Evolutionary conservation across 2,797 vertebrate genomes (phyloP).

Genomic region (Toxotes lorentzi): DNA sequence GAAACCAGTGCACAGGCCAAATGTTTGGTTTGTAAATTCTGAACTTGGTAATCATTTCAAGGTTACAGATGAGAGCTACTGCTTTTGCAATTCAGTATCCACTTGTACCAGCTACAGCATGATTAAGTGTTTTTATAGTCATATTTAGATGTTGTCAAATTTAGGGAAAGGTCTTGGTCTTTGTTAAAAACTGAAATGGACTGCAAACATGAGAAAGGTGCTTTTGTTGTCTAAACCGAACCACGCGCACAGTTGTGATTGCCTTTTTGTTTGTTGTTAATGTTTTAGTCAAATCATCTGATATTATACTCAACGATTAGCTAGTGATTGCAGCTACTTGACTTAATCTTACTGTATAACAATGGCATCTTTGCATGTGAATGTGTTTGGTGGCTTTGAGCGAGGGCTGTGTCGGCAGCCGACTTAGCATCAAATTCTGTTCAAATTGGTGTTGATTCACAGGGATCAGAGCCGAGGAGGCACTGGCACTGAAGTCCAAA

Average conservation of each 20-base stretch:
- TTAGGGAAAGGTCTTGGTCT: no score
- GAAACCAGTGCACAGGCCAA: background rate
- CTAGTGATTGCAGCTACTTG: background rate
- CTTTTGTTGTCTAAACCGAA: background rate
- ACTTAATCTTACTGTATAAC: background rate
- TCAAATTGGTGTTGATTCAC: background rate
- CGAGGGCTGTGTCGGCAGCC: background rate
- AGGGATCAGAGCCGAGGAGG: background rate
- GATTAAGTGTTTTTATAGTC: no score
- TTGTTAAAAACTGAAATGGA: no score
- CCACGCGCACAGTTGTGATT: background rate
- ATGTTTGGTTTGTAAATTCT: background rate
- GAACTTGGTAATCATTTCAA: background rate
- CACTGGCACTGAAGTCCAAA: background rate
- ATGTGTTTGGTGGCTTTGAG: background rate
- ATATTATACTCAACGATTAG: background rate
- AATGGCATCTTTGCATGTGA: background rate
- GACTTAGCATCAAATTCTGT: constrained; percentile 8
- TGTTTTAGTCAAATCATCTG: background rate
- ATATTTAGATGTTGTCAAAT: no score
- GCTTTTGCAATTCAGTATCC: no score
- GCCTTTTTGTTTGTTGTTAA: background rate
- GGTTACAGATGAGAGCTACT: background rate
- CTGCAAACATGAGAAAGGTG: background rate
- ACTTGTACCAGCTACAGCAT: no score